Percentiles rank a stretch among this genome's conserved stretches.
Evolutionary conservation across 2,797 vertebrate species (phyloP).

Genomic region (Lemur catta): DNA sequence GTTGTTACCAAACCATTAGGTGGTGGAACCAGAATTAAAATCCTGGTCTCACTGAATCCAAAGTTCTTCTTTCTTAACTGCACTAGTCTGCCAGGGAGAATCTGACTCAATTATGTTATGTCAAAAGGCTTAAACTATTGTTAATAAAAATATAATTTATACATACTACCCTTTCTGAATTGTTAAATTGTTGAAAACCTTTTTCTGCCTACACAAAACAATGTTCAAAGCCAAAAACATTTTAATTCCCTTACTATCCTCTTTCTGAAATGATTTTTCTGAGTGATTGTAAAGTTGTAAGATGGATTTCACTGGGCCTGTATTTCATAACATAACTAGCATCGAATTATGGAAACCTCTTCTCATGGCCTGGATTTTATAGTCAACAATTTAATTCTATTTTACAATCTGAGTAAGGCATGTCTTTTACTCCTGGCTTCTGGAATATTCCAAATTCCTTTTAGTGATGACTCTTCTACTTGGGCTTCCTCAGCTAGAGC

Average conservation of each 20-base stretch:
- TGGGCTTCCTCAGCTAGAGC: not conserved
- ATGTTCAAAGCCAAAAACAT: conserved; percentile 18
- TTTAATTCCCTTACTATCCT: conserved; percentile 14
- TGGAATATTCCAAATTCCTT: conserved; percentile 56
- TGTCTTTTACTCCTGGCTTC: conserved; percentile 11
- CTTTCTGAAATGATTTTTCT: conserved; percentile 33
- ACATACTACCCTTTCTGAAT: not conserved
- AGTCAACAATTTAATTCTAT: conserved; percentile 23
- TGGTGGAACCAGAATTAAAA: conserved; percentile 14
- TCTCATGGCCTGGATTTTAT: conserved; percentile 27
- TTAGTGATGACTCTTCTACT: conserved; percentile 5
- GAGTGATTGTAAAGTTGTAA: not conserved
- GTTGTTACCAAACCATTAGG: not conserved
- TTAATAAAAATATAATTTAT: conserved; percentile 29
- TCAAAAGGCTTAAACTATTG: conserved; percentile 25
- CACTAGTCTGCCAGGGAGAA: not conserved
- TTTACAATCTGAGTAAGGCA: conserved; percentile 16
- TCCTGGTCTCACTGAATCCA: not conserved
- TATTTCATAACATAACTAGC: conserved; percentile 48
- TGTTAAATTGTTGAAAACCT: not conserved
- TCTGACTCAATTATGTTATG: not conserved
- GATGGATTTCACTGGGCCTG: conserved; percentile 9
- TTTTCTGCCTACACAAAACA: not conserved
- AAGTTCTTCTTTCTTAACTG: conserved; percentile 2
- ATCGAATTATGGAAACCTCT: conserved; percentile 50